A percentile compares a stretch with the other conserved stretches of the same genome.
Evolutionary conservation across 2,888 invertebrate genomes (phyloP).

Genomic region (Eupsilia transversa): DNA sequence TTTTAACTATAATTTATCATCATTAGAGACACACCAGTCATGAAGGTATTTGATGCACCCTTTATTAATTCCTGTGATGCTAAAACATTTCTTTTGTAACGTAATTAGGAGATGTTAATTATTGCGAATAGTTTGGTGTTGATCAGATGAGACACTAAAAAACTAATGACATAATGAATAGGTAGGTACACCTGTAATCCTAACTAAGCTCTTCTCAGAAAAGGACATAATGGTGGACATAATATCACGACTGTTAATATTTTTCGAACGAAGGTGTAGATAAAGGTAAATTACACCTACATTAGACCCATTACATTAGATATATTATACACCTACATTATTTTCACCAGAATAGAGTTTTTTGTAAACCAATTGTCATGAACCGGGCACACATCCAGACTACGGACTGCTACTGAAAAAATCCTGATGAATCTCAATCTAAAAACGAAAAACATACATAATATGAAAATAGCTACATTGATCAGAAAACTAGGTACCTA

Average conservation of each 20-base stretch:
- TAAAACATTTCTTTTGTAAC: conserved; percentile 30
- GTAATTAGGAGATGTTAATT: conserved; percentile 41
- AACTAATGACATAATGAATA: conserved; percentile 22
- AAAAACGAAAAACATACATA: neutral
- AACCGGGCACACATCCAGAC: neutral
- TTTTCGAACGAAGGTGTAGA: neutral
- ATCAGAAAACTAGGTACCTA: neutral
- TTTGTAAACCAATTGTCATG: no score
- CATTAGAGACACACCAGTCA: conserved; percentile 81
- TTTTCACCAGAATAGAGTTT: no score
- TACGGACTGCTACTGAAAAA: neutral
- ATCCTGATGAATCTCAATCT: neutral
- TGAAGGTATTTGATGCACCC: conserved; percentile 68
- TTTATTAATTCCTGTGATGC: conserved; percentile 50
- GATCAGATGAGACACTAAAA: conserved; percentile 16
- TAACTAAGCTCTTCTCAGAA: neutral
- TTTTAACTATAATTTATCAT: conserved; percentile 85
- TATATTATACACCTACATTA: neutral
- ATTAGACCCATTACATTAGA: neutral
- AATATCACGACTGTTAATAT: no score
- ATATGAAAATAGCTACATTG: neutral
- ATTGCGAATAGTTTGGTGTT: conserved; percentile 34
- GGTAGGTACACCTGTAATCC: conserved; percentile 8
- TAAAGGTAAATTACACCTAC: no score
- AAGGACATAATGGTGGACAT: neutral